Evolutionary conservation across 2,888 invertebrate genomes (phyloP).

Genomic region (Amaurobius ferox): DNA sequence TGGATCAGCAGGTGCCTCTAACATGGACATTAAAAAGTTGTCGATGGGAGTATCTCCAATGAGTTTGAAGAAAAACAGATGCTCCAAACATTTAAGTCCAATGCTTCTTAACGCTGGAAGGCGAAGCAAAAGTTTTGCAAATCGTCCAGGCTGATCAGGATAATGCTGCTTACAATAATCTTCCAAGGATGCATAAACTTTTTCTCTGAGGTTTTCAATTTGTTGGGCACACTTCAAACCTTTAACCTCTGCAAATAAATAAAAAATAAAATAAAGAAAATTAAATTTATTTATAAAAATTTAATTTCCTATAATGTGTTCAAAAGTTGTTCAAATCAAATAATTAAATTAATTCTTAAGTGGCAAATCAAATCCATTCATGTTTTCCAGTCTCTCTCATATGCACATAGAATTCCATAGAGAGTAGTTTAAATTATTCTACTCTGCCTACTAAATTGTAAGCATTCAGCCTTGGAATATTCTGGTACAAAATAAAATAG

Average conservation of each 20-base stretch:
- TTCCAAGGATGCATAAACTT: slow-evolving; percentile 95
- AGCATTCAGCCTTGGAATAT: no score
- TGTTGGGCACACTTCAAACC: slow-evolving; percentile 89
- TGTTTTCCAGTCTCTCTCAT: no score
- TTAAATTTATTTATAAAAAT: no score
- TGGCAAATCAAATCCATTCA: no score
- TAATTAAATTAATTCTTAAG: no score
- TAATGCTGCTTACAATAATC: slow-evolving; percentile 93
- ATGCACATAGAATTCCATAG: no score
- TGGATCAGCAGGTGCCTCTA: slow-evolving; percentile 80
- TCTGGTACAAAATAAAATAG: no score
- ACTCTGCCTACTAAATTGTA: no score
- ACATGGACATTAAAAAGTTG: slow-evolving; percentile 88
- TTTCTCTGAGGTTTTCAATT: slow-evolving; percentile 92
- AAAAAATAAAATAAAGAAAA: no score
- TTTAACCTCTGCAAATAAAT: slow-evolving; percentile 89
- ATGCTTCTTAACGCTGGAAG: slow-evolving; percentile 93
- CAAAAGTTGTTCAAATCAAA: no score
- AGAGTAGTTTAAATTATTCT: no score
- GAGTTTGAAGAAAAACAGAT: slow-evolving; percentile 94
- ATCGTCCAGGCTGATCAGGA: slow-evolving; percentile 94
- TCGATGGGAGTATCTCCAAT: slow-evolving; percentile 92
- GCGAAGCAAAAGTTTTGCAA: slow-evolving; percentile 93
- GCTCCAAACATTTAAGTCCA: slow-evolving; percentile 94
- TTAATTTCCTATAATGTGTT: no score